phyloP scores from a whole-genome alignment of 2,797 vertebrate species.

The Ammospiza maritima region DNA sequence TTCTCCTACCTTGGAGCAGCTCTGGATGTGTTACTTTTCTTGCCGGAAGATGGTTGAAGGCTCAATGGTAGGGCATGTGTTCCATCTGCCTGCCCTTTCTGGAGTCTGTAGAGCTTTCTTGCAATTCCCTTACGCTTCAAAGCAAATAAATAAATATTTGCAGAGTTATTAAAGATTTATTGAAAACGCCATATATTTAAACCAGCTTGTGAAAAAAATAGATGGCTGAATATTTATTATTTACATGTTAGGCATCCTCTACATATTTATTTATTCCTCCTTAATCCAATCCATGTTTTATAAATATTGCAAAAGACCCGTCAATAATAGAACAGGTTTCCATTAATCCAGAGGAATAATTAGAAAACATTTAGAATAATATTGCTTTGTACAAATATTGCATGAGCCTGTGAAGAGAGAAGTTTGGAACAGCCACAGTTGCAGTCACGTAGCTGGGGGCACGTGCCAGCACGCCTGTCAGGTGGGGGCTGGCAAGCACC shows the following conservation, averaged over 20 bases:
- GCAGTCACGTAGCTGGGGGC: background rate
- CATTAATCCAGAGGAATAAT: slow-evolving; percentile 82
- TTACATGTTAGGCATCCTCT: slow-evolving; percentile 73
- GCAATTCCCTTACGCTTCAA: slow-evolving; percentile 45
- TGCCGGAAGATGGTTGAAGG: slow-evolving; percentile 27
- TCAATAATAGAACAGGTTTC: slow-evolving; percentile 80
- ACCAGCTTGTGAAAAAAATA: slow-evolving; percentile 69
- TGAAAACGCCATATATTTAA: slow-evolving; percentile 71
- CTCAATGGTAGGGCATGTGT: background rate
- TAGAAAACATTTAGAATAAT: slow-evolving; percentile 79
- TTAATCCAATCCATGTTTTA: slow-evolving; percentile 77
- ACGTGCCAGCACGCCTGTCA: background rate
- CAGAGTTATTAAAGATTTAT: slow-evolving; percentile 78
- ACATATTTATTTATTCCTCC: slow-evolving; percentile 80
- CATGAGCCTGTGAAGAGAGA: slow-evolving; percentile 30
- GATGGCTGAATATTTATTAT: slow-evolving; percentile 79
- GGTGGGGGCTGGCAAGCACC: background rate
- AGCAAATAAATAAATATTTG: slow-evolving; percentile 77
- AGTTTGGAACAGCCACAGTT: slow-evolving; percentile 10
- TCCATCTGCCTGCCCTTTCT: slow-evolving; percentile 56
- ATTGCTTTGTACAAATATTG: slow-evolving; percentile 76
- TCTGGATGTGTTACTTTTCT: background rate
- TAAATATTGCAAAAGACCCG: slow-evolving; percentile 81
- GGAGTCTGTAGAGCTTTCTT: slow-evolving; percentile 22
- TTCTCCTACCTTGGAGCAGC: background rate